phyloP scores from a whole-genome alignment of 1,140 invertebrate genomes.

The Drosophila ercepeae region DNA sequence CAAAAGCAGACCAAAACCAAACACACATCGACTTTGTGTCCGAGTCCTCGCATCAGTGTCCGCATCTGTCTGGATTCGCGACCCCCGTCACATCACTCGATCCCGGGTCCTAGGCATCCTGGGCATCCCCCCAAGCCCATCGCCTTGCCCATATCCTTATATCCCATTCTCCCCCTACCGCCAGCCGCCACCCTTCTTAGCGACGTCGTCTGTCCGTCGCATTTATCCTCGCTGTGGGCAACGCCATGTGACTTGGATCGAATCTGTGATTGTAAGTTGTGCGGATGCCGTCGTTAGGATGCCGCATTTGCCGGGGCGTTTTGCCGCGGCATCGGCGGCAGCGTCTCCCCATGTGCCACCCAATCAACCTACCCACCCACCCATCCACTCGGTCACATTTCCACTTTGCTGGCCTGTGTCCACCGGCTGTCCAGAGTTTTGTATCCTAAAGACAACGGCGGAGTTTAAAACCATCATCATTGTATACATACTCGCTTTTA shows the following conservation, averaged over 20 bases:
- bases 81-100: constrained; percentile 37
- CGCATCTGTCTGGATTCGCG: constrained; percentile 55
- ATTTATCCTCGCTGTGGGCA: constrained; percentile 60
- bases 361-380: background rate
- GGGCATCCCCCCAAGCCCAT: background rate
- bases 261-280: constrained; percentile 62
- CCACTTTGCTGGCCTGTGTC: constrained; percentile 37
- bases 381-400: background rate
- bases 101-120: constrained; percentile 8
- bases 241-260: constrained; percentile 55
- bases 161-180: background rate
- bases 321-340: too few species aligned
- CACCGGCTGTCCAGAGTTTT: constrained; percentile 32
- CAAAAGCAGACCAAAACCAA: constrained; percentile 52
- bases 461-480: constrained; percentile 42
- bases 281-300: constrained; percentile 46
- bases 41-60: constrained; percentile 51
- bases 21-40: constrained; percentile 65
- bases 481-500: constrained; percentile 26
- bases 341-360: constrained; percentile 2
- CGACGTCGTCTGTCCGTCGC: constrained; percentile 47
- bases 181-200: constrained; percentile 25
- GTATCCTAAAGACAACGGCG: constrained; percentile 45
- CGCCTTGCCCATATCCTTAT: background rate
- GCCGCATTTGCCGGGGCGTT: constrained; percentile 31